Evolutionary conservation across 2,888 invertebrate species (phyloP).

Genomic region (Erebia palarica): DNA sequence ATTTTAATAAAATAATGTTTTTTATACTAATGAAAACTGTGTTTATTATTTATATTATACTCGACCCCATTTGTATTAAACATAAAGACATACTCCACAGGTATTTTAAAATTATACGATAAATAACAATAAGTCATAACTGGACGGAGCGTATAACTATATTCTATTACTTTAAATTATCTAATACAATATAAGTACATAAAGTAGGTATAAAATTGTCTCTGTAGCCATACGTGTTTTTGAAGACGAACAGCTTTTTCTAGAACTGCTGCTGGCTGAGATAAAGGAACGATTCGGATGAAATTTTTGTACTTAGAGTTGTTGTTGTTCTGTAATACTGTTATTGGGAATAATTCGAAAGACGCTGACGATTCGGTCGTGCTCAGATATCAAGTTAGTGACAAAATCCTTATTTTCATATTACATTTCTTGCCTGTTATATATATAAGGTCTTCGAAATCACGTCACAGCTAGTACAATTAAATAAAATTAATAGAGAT

Average conservation of each 20-base stretch:
- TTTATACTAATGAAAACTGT: slow-evolving; percentile 11
- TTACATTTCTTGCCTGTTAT: too few relatives aligned
- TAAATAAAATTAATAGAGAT: not conserved
- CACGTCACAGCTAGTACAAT: slow-evolving; percentile 27
- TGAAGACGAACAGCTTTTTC: not conserved
- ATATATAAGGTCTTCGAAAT: not conserved
- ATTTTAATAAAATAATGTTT: not conserved
- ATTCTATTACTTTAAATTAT: slow-evolving; percentile 30
- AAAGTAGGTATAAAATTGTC: slow-evolving; percentile 13
- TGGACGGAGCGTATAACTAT: slow-evolving; percentile 65
- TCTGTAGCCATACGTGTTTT: not conserved
- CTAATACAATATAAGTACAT: slow-evolving; percentile 25
- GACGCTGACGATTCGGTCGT: too few relatives aligned
- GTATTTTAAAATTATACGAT: slow-evolving; percentile 59
- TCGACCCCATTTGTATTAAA: slow-evolving; percentile 13
- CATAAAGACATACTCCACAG: slow-evolving; percentile 42
- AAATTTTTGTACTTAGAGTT: not conserved
- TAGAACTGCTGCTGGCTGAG: not conserved
- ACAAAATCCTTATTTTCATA: too few relatives aligned
- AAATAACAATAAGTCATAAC: slow-evolving; percentile 74
- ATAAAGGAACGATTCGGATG: not conserved
- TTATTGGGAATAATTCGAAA: too few relatives aligned
- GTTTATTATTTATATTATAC: slow-evolving; percentile 16
- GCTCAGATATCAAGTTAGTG: too few relatives aligned
- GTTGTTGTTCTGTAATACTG: too few relatives aligned